Evolutionary conservation across 2,797 vertebrate genomes (phyloP).

Genomic region (Acridotheres tristis): DNA sequence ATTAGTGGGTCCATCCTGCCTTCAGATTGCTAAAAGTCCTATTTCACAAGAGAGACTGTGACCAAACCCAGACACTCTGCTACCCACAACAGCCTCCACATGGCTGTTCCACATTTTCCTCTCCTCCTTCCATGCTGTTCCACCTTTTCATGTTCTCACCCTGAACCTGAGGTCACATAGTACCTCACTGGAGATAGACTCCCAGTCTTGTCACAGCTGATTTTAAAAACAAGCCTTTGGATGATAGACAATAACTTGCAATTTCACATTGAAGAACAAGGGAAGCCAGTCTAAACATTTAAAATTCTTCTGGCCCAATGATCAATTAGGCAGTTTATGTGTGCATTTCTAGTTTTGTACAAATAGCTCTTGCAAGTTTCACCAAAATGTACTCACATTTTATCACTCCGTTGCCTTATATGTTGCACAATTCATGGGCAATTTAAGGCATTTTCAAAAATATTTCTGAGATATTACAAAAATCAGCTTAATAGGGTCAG

Average conservation of each 20-base stretch:
- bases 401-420: neutral
- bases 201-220: neutral
- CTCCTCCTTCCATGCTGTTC: neutral
- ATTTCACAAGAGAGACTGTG: neutral
- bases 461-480: neutral
- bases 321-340: neutral
- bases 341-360: neutral
- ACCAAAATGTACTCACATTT: neutral
- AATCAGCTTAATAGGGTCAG: neutral
- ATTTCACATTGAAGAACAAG: neutral
- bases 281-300: neutral
- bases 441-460: neutral
- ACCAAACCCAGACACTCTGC: neutral
- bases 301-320: neutral
- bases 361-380: neutral
- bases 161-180: neutral
- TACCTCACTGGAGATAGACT: neutral
- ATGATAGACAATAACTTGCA: neutral
- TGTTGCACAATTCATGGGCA: neutral
- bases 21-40: neutral
- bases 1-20: neutral
- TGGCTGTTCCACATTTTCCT: neutral
- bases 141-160: neutral
- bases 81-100: accelerated
- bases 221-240: neutral